Evolutionary conservation across 1,140 invertebrate species (phyloP), one percentile per base, ranked within the genome.

Genomic region (Yoshiicerus persimilis): DNA sequence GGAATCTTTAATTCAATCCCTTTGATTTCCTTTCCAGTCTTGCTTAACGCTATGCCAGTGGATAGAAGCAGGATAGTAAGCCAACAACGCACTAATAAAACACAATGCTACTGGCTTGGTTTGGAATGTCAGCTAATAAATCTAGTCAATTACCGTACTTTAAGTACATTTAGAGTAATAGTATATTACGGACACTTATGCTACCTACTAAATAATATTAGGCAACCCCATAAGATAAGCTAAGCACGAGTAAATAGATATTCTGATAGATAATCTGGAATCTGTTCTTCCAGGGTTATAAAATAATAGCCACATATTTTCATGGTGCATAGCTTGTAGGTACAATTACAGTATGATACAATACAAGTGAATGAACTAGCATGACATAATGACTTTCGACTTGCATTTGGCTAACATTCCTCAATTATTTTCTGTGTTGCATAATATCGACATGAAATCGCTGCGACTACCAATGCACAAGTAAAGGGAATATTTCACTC

Each of bases 1-100:
- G 66, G 66, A 70, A 70, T 70, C 66, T 80, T 80, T 80, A 80
- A 80, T 80, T 70, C 64, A 70, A 56, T 56, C 47, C 41, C 47
- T 56, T 70, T 70, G 66, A 32, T 70, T 70, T 70, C 66, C 66
- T 70, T 70, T 70, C 16, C 25, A 70, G 27, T 27, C 25, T 27
- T 70, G 30, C 25, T 56, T 56, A 56, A n/a, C n/a, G n/a, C n/a
- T n/a, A n/a, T n/a, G n/a, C n/a, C n/a, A n/a, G n/a, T n/a, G n/a
- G n/a, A n/a, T n/a, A n/a, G n/a, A n/a, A n/a, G n/a, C n/a, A n/a
- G n/a, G n/a, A n/a, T n/a, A n/a, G n/a, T 56, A 56, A 5, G 2
- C 47, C n/a, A n/a, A 16, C 3, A 56, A 56, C 8, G 8, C 20
- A n/a, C 16, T n/a, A 56, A 56, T 56, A 56, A 56, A 56, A 56